phyloP scores from a whole-genome alignment of 2,113 vertebrate genomes.

The Cheilinus undulatus region DNA sequence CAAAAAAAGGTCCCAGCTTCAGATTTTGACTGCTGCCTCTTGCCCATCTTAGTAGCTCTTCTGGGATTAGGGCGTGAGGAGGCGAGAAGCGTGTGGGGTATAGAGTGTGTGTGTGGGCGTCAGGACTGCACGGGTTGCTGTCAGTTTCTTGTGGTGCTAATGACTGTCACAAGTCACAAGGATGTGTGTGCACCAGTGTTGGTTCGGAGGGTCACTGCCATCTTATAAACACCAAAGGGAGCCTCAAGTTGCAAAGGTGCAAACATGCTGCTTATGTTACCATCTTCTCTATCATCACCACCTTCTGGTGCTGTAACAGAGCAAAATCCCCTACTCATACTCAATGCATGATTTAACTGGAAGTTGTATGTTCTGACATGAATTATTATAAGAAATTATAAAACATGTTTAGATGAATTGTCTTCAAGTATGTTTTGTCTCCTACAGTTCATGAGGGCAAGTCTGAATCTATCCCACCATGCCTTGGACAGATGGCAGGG shows the following conservation, averaged over 20 bases:
- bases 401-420: background rate
- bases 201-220: slow-evolving; percentile 40
- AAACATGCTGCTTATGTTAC: slow-evolving; percentile 62
- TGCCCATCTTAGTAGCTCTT: slow-evolving; percentile 18
- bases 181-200: background rate
- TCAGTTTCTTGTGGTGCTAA: slow-evolving; percentile 24
- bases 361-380: background rate
- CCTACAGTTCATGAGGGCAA: background rate
- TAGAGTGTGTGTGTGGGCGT: background rate
- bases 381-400: background rate
- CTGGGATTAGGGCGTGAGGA: slow-evolving; percentile 29
- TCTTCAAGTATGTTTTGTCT: background rate
- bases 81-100: slow-evolving; percentile 5
- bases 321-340: slow-evolving; percentile 11
- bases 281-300: slow-evolving; percentile 27
- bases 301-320: slow-evolving; percentile 5
- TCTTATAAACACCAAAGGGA: slow-evolving; percentile 70
- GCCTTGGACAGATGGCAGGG: background rate
- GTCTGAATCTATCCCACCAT: background rate
- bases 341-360: background rate
- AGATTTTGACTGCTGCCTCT: background rate
- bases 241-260: slow-evolving; percentile 63
- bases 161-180: background rate
- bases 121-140: background rate
- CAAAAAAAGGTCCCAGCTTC: slow-evolving; percentile 26